Evolutionary conservation across 1,140 invertebrate genomes (phyloP).

Genomic region (Neomicropteryx cornuta): DNA sequence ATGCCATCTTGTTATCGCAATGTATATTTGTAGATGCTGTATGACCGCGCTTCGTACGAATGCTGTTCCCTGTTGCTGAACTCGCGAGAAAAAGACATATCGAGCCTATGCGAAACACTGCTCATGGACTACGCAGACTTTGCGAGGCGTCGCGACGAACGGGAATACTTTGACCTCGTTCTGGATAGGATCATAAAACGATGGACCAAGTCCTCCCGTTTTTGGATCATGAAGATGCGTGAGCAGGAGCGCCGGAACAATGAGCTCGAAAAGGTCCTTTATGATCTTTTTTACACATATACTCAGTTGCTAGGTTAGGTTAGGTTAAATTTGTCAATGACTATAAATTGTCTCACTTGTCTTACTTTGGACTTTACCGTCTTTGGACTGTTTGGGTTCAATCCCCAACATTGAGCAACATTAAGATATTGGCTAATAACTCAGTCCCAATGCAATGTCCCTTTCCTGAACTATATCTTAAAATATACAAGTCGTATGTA

Average conservation of each 20-base stretch:
- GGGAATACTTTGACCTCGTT: constrained; percentile 18
- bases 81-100: no score
- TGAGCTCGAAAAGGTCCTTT: constrained; percentile 20
- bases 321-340: no score
- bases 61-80: constrained; percentile 13
- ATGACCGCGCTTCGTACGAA: constrained; percentile 25
- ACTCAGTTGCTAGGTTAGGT: no score
- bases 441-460: no score
- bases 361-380: no score
- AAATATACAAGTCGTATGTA: no score
- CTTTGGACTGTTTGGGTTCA: no score
- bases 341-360: no score
- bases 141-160: constrained; percentile 15
- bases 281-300: constrained; percentile 1
- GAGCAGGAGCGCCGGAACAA: constrained; percentile 23
- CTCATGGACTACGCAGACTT: constrained; percentile 16
- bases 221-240: constrained; percentile 26
- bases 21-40: constrained; percentile 20
- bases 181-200: constrained; percentile 19
- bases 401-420: no score
- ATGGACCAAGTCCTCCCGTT: constrained; percentile 14
- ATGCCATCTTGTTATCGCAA: background rate
- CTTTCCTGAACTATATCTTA: no score
- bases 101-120: no score
- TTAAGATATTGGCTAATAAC: no score